Evolutionary conservation across 2,888 invertebrate genomes (phyloP).

Genomic region (Tanypteryx hageni): DNA sequence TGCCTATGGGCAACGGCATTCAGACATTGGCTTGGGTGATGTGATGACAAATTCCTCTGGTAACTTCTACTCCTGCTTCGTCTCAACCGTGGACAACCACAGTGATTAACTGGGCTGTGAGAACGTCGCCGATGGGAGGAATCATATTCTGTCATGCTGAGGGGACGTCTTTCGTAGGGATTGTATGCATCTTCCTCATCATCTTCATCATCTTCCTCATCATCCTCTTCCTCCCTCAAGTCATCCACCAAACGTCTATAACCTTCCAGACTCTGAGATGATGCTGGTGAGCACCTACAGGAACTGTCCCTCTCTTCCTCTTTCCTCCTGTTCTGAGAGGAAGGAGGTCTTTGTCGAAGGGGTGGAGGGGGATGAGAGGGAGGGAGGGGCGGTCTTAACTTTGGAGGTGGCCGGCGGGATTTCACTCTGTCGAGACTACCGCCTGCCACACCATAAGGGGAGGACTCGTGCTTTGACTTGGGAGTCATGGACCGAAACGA

Average conservation of each 20-base stretch:
- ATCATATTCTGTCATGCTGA: slow-evolving; percentile 6
- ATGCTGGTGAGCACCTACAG: slow-evolving; percentile 50
- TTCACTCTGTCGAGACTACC: slow-evolving; percentile 45
- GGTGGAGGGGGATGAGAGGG: slow-evolving; percentile 42
- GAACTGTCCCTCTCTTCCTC: slow-evolving; percentile 48
- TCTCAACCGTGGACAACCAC: slow-evolving; percentile 48
- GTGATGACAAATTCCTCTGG: slow-evolving; percentile 62
- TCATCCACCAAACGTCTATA: slow-evolving; percentile 48
- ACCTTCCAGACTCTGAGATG: slow-evolving; percentile 32
- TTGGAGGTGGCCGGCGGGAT: slow-evolving; percentile 34
- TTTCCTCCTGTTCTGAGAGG: neutral
- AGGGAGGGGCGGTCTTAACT: slow-evolving; percentile 33
- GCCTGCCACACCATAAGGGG: slow-evolving; percentile 39
- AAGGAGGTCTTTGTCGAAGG: slow-evolving; percentile 28
- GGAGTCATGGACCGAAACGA: slow-evolving; percentile 43
- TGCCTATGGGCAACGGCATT: slow-evolving; percentile 44
- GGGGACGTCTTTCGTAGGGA: slow-evolving; percentile 37
- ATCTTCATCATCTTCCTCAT: slow-evolving; percentile 42
- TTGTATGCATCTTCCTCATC: slow-evolving; percentile 34
- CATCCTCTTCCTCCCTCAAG: slow-evolving; percentile 39
- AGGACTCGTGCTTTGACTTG: slow-evolving; percentile 16
- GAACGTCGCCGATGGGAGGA: slow-evolving; percentile 11
- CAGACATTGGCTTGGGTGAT: neutral
- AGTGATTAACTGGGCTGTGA: slow-evolving; percentile 44
- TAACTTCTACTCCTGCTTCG: slow-evolving; percentile 64